Conservation (phyloP, 1,140 invertebrate genomes). For the Wiebesia pumilae region DNA sequence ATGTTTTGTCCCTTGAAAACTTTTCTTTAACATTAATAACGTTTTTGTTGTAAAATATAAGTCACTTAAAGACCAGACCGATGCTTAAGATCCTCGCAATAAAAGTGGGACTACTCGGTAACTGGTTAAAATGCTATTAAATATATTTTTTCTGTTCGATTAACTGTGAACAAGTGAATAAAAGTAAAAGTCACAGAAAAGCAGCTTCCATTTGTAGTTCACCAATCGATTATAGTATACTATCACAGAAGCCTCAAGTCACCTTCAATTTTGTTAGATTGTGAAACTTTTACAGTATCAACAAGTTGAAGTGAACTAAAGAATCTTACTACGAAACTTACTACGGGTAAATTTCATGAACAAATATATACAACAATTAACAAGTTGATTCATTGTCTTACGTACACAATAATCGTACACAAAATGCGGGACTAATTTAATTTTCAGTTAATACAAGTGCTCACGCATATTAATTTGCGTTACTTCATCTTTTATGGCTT, state of each 20-base stretch:
- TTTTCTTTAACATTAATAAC: too few species aligned
- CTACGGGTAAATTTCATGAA: not conserved
- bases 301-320: not conserved
- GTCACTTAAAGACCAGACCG: too few species aligned
- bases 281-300: constrained; percentile 19
- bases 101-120: too few species aligned
- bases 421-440: constrained; percentile 36
- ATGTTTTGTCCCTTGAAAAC: not conserved
- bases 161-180: too few species aligned
- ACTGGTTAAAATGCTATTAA: too few species aligned
- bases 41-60: too few species aligned
- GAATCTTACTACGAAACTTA: not conserved
- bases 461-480: not conserved
- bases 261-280: constrained; percentile 6
- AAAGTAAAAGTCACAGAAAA: too few species aligned
- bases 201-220: not conserved
- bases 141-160: too few species aligned
- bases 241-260: not conserved
- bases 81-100: too few species aligned
- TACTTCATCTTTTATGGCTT: not conserved
- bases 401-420: constrained; percentile 10
- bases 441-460: constrained; percentile 24
- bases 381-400: constrained; percentile 6
- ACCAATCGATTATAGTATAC: not conserved
- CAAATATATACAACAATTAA: not conserved